A percentile compares a stretch with the other conserved stretches of the same genome.
Conservation (phyloP, 2,113 vertebrate species). For the Notothenia rossii region DNA sequence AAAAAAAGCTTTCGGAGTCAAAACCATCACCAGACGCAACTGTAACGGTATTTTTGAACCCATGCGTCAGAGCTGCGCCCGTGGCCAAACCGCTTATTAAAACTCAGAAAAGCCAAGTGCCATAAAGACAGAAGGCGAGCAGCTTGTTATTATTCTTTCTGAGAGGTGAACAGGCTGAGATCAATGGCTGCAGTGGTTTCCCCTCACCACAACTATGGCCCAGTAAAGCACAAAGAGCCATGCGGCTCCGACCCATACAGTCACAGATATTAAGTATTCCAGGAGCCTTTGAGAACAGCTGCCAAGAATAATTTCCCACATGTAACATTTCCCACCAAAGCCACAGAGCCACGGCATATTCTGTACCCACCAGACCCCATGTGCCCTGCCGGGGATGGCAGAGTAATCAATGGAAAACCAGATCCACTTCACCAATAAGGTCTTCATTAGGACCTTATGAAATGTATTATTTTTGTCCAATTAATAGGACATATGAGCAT, state of each 20-base stretch:
- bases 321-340: constrained; percentile 83
- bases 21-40: constrained; percentile 81
- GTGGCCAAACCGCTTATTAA: constrained; percentile 85
- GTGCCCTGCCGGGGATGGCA: constrained; percentile 42
- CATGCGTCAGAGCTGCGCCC: constrained; percentile 74
- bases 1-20: constrained; percentile 61
- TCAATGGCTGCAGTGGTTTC: constrained; percentile 81
- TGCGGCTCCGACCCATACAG: constrained; percentile 67
- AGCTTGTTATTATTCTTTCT: constrained; percentile 87
- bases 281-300: constrained; percentile 75
- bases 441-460: constrained; percentile 8
- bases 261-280: constrained; percentile 79
- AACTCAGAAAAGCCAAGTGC: constrained; percentile 80
- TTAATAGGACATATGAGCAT: neutral
- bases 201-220: constrained; percentile 81
- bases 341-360: constrained; percentile 68
- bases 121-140: constrained; percentile 82
- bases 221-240: constrained; percentile 72
- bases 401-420: constrained; percentile 53
- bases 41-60: constrained; percentile 76
- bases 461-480: neutral
- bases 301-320: constrained; percentile 89
- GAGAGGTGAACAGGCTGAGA: constrained; percentile 84
- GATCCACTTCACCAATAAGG: constrained; percentile 17
- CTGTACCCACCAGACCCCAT: constrained; percentile 42